These are phyloP conservation scores for Branchellion lobata DNA, from an alignment of 2,888 invertebrate species.

Conservation along the genomic window DNA sequence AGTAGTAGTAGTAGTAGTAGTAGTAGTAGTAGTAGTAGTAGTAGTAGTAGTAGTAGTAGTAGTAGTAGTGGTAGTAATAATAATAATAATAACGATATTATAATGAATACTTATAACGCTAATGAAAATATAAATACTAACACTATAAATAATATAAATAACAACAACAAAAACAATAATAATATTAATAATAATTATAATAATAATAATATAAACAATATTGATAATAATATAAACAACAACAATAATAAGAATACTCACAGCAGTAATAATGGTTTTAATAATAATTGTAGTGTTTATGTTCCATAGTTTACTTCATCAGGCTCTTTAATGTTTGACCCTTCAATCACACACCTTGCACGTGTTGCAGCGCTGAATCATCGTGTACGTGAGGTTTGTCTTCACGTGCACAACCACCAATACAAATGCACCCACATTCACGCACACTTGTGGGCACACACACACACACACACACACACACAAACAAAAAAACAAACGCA, in stretches of 20 bases:
- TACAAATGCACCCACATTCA: too few relatives aligned
- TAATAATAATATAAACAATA: neutral
- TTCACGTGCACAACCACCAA: too few relatives aligned
- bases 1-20: constrained; percentile 39
- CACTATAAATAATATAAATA: neutral
- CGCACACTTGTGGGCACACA: too few relatives aligned
- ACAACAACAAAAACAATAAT: neutral
- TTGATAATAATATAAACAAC: neutral
- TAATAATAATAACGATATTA: neutral
- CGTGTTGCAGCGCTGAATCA: too few relatives aligned
- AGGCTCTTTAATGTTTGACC: too few relatives aligned
- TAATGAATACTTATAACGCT: neutral
- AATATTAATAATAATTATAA: neutral
- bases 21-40: constrained; percentile 36
- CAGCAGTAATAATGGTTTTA: neutral
- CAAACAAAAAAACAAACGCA: too few relatives aligned
- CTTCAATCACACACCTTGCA: too few relatives aligned
- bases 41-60: constrained; percentile 40
- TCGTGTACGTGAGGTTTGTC: too few relatives aligned
- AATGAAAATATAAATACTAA: constrained; percentile 4
- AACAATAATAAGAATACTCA: neutral
- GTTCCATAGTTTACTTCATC: too few relatives aligned
- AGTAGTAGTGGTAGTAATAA: constrained; percentile 19
- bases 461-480: too few relatives aligned
- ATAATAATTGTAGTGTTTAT: too few relatives aligned